Percentiles rank a stretch among this genome's conserved stretches.
Evolutionary conservation across 2,888 invertebrate species (phyloP).

Genomic region (Synanthedon formicaeformis): DNA sequence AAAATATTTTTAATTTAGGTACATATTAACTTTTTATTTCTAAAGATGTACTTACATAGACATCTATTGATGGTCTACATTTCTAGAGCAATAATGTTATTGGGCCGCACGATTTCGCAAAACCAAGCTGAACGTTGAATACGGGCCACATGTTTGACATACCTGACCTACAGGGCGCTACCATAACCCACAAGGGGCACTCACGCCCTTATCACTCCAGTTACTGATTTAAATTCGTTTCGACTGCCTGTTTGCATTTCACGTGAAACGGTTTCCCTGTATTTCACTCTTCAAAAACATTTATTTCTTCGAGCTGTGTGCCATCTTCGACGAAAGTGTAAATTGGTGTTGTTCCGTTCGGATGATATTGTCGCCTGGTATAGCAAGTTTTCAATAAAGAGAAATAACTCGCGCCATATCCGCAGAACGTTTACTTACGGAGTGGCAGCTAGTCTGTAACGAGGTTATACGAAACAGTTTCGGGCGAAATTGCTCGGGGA

Average conservation of each 20-base stretch:
- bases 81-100: too few relatives aligned
- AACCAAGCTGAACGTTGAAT: too few relatives aligned
- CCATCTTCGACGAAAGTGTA: neutral
- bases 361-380: neutral
- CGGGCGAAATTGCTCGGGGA: slow-evolving; percentile 51
- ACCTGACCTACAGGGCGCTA: neutral
- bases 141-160: slow-evolving; percentile 23
- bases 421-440: slow-evolving; percentile 51
- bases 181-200: neutral
- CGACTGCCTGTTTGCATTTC: neutral
- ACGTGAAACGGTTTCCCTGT: neutral
- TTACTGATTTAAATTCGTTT: neutral
- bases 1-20: too few relatives aligned
- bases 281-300: neutral
- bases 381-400: slow-evolving; percentile 49
- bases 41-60: too few relatives aligned
- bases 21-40: too few relatives aligned
- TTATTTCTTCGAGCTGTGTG: neutral
- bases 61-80: too few relatives aligned
- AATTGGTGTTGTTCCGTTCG: neutral
- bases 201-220: neutral
- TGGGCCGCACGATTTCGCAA: too few relatives aligned
- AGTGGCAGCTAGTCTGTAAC: slow-evolving; percentile 47
- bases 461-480: slow-evolving; percentile 59
- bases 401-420: slow-evolving; percentile 48